Base-by-base conservation (phyloP, 2,797 vertebrate genomes). In the Anisognathus igniventris region DNA sequence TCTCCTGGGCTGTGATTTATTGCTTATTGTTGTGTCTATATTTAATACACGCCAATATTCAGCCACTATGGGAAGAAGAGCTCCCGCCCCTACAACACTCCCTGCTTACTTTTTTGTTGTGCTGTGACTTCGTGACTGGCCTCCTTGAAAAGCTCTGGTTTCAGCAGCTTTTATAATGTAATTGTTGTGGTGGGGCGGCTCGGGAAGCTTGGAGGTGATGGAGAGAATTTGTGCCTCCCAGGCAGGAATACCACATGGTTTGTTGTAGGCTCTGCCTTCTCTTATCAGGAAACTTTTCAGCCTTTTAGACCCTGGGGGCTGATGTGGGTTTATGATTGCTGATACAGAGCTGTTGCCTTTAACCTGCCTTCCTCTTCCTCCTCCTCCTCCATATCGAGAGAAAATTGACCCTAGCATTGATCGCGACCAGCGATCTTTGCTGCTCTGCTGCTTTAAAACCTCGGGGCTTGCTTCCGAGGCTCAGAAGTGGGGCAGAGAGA, bases 1-100 rank as follows among this genome's bases (percentile, higher is more conserved):
- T 96, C 89, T 95, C 94, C 81, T 94, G 92, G 83, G 40, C 85
- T 84, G 80, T 97, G 96, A 96, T 97, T 97, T 97, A 96, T 97
- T 94, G 95, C 91, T 96, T 96, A 74, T 93, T 96, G 93, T 93
- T 92, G 82, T 92, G 91, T 77, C 85, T 94, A 7, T 95, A 66
- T 95, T 96, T 96, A 96, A 95, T 94, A 95, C 62, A 87, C 56
- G 71, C 92, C 72, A 40, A 87, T 96, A 95, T 66, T 79, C 75
- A 93, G 92, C 58, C 90, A 86, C 80, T 94, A 68, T 24, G 27
- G 66, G 86, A 96, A 76, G 80, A 88, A 94, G 85, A 30, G 54
- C 88, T 92, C 60, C 78, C 12, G 3, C 57, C 68, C 51, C 39
- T 58, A 64, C 54, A 54, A 50, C 35, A 51, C 24, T 37, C 35